Evolutionary conservation across 2,888 invertebrate species (phyloP).

Genomic region (Coelopa pilipes): DNA sequence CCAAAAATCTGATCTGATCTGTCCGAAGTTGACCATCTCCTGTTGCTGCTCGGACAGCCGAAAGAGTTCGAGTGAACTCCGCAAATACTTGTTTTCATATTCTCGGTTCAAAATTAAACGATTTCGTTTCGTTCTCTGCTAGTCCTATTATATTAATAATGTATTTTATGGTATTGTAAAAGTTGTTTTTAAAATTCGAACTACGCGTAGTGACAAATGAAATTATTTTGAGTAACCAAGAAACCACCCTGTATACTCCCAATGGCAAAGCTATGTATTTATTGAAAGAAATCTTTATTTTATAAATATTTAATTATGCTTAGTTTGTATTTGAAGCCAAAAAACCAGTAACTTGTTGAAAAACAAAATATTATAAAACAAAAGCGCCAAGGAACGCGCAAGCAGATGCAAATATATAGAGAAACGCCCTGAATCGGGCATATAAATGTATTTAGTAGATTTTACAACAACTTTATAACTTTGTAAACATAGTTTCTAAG

Average conservation of each 20-base stretch:
- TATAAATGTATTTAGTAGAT: no score
- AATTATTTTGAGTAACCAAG: conserved; percentile 48
- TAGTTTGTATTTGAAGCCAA: conserved; percentile 31
- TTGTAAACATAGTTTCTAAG: not conserved
- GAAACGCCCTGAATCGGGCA: no score
- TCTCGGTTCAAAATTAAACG: not conserved
- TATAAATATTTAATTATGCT: conserved; percentile 1
- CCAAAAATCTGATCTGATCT: not conserved
- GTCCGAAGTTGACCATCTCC: not conserved
- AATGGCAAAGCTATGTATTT: conserved; percentile 54
- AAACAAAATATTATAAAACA: not conserved
- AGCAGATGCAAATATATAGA: no score
- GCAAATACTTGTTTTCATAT: not conserved
- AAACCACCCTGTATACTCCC: conserved; percentile 44
- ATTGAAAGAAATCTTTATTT: conserved; percentile 17
- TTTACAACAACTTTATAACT: not conserved
- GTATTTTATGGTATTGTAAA: no score
- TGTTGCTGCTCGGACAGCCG: not conserved
- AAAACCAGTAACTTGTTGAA: conserved; percentile 3
- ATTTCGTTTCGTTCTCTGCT: conserved; percentile 46
- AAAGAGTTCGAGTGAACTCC: no score
- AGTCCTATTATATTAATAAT: conserved; percentile 48
- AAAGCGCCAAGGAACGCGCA: not conserved
- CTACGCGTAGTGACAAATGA: conserved; percentile 40
- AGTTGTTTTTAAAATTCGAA: conserved; percentile 36